phyloP scores from a whole-genome alignment of 1,140 invertebrate species.

The Panagrolaimus sp. region DNA sequence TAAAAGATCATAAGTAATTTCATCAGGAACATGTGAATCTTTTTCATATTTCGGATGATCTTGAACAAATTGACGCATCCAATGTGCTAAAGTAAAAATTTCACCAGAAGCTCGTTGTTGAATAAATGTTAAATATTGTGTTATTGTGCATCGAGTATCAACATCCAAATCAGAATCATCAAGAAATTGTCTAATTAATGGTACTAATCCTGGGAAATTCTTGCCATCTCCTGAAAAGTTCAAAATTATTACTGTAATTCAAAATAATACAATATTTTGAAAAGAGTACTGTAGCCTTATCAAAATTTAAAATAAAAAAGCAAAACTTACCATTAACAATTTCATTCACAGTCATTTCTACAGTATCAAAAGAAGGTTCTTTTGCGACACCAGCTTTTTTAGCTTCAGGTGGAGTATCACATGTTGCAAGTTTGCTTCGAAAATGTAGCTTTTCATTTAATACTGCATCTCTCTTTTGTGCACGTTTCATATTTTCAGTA shows the following conservation, averaged over 20 bases:
- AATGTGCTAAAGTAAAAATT: conserved; percentile 74
- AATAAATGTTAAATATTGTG: conserved; percentile 91
- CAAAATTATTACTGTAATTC: conserved; percentile 19
- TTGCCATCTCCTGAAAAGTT: conserved; percentile 58
- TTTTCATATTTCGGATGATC: conserved; percentile 80
- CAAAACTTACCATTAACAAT: conserved; percentile 93
- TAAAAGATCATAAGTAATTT: conserved; percentile 86
- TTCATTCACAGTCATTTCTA: conserved; percentile 81
- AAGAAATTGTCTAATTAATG: conserved; percentile 85
- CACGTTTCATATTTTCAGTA: conserved; percentile 93
- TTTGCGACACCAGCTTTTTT: conserved; percentile 40
- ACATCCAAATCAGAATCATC: conserved; percentile 88
- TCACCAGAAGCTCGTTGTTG: conserved; percentile 62
- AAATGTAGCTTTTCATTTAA: conserved; percentile 81
- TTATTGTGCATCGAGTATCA: conserved; percentile 77
- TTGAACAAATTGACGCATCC: conserved; percentile 83
- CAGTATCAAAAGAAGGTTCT: conserved; percentile 51
- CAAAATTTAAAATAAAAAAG: too few species aligned
- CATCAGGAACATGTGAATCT: conserved; percentile 80
- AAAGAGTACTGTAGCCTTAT: too few species aligned
- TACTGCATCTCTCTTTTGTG: conserved; percentile 82
- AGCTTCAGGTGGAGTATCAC: conserved; percentile 56
- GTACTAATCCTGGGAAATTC: conserved; percentile 86
- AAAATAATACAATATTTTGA: conserved; percentile 17
- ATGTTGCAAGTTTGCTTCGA: conserved; percentile 62